These are phyloP conservation scores for Punctoribates punctum DNA, from an alignment of 2,888 invertebrate genomes.

Conservation along the genomic window DNA sequence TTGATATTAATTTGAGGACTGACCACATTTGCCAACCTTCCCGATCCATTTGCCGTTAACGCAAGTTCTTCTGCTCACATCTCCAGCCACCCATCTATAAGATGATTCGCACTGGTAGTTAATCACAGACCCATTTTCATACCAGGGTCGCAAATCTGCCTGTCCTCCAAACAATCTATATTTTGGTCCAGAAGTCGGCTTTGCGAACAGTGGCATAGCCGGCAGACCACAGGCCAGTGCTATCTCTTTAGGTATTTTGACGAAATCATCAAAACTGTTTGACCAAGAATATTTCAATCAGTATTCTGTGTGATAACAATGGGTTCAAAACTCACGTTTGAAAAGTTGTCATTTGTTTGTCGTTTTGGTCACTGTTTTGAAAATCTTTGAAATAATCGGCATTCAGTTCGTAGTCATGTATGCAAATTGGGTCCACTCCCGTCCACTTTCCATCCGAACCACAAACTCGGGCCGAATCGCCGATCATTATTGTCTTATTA, in stretches of 20 bases:
- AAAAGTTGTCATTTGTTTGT: slow-evolving; percentile 1
- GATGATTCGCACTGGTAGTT: slow-evolving; percentile 11
- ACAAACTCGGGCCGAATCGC: not conserved
- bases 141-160: not conserved
- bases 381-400: not conserved
- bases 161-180: slow-evolving; percentile 1
- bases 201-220: slow-evolving; percentile 14
- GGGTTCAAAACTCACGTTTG: not conserved
- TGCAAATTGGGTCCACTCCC: not conserved
- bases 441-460: slow-evolving; percentile 1
- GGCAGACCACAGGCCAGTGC: slow-evolving; percentile 22
- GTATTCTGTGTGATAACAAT: not conserved
- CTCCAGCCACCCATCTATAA: slow-evolving; percentile 6
- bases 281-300: not conserved
- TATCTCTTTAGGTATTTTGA: not conserved
- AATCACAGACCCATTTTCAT: not conserved
- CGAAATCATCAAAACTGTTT: not conserved
- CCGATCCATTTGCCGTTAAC: slow-evolving; percentile 10
- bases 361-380: not conserved
- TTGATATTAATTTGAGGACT: not conserved
- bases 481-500: slow-evolving; percentile 3
- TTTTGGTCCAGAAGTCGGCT: not conserved
- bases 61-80: not conserved
- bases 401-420: not conserved
- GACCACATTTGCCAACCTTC: slow-evolving; percentile 14